Evolutionary conservation across 2,888 invertebrate species (phyloP), one percentile per base, ranked within the genome.

Genomic region (Thyatira batis): DNA sequence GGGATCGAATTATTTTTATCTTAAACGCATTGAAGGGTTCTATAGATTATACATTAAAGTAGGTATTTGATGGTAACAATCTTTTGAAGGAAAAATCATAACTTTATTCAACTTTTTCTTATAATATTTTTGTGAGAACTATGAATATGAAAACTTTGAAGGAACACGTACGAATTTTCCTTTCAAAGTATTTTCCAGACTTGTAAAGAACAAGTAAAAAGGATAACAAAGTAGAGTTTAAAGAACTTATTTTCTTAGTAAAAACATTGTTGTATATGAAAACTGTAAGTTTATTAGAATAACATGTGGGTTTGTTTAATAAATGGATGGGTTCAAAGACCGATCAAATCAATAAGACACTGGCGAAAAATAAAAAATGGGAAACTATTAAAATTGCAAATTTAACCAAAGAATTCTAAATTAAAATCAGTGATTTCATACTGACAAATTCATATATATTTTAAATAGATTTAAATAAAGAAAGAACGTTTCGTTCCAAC

Each of bases 1-100:
- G 50, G 46, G 50, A 52, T 55, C 20, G 60, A 55, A 63, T 62
- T 63, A 66, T 65, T 52, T 50, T 39, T 4, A 17, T 39, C 39
- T 39, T 39, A 2, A 17, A 8, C 39, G 8, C 8, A 17, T 17
- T 39, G 17, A 17, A 17, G 39, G 13, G 39, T 6, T 17, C 39
- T 8, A 17, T 17, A 17, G 30, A 33, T 33, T 33, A 33, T 17
- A 39, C 0, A 17, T n/a, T n/a, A n/a, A n/a, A n/a, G n/a, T 13
- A 8, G 5, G 13, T 39, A 23, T 23, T 6, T 23, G 23, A 23
- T 23, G 23, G 6, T 23, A 23, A 23, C 3, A 6, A 23, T 23
- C 3, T 23, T 23, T 23, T 6, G 6, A 23, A 23, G 23, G 23
- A 4, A 23, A 23, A 23, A 23, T 23, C n/a, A 23, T 23, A 4